A percentile compares a stretch with the other conserved stretches of the same genome.
Evolutionary conservation across 2,113 vertebrate species (phyloP).

Genomic region (Pavo muticus): DNA sequence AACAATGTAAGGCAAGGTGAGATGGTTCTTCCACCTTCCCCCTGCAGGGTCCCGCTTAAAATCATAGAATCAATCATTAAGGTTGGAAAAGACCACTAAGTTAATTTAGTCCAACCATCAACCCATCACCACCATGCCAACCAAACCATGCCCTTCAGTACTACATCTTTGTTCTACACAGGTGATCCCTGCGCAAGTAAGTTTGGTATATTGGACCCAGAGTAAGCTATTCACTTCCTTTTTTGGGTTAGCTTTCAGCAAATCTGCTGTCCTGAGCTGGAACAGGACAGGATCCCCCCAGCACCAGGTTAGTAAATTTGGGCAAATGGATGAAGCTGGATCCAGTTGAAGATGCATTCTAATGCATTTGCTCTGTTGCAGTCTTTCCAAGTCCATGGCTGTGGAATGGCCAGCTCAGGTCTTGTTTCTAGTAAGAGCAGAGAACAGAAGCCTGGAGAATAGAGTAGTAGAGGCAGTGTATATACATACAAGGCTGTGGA

Average conservation of each 20-base stretch:
- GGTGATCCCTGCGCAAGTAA: neutral
- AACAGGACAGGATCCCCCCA: neutral
- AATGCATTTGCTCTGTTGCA: neutral
- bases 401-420: neutral
- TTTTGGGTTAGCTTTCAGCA: neutral
- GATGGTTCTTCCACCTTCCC: neutral
- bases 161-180: neutral
- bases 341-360: neutral
- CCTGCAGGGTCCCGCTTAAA: neutral
- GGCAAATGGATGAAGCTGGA: neutral
- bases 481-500: neutral
- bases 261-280: neutral
- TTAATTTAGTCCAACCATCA: too few species aligned
- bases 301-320: neutral
- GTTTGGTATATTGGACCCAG: neutral
- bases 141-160: too few species aligned
- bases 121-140: too few species aligned
- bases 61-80: too few species aligned
- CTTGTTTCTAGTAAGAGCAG: neutral
- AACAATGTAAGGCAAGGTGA: neutral
- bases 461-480: neutral
- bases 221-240: neutral
- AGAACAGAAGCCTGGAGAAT: neutral
- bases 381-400: neutral
- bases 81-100: too few species aligned